Conservation (phyloP, 2,113 vertebrate species). For the Cheilinus undulatus region DNA sequence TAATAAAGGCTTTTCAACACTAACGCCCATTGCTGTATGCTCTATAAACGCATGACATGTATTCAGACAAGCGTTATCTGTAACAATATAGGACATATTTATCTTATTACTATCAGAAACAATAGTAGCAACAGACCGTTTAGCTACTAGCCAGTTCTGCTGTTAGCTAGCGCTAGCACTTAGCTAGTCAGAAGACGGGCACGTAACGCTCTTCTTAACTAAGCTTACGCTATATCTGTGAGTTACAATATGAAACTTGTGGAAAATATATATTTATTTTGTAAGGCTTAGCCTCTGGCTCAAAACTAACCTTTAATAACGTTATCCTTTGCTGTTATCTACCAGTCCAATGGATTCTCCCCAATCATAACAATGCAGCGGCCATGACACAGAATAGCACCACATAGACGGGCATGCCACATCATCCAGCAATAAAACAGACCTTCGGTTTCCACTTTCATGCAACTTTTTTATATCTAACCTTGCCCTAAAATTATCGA, state of each 20-base stretch:
- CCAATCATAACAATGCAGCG: constrained; percentile 74
- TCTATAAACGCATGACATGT: no score
- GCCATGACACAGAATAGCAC: background rate
- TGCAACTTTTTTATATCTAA: no score
- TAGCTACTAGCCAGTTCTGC: constrained; percentile 8
- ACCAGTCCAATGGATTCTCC: constrained; percentile 2
- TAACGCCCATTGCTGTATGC: accelerated
- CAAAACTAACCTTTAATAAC: constrained; percentile 31
- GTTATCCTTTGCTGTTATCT: background rate
- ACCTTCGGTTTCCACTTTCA: no score
- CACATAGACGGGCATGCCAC: constrained; percentile 22
- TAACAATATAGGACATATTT: accelerated
- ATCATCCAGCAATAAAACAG: no score
- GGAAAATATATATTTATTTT: background rate
- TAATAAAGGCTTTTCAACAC: background rate
- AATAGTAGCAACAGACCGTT: background rate
- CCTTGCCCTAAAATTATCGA: no score
- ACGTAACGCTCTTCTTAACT: background rate
- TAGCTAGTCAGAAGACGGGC: no score
- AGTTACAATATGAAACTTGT: background rate
- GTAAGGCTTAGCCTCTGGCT: no score
- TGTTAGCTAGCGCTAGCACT: constrained; percentile 9
- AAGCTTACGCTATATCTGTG: background rate
- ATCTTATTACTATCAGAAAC: background rate
- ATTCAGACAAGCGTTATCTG: background rate